These are phyloP conservation scores for Heteropelma amictum DNA, from an alignment of 2,888 invertebrate species.

Conservation along the genomic window DNA sequence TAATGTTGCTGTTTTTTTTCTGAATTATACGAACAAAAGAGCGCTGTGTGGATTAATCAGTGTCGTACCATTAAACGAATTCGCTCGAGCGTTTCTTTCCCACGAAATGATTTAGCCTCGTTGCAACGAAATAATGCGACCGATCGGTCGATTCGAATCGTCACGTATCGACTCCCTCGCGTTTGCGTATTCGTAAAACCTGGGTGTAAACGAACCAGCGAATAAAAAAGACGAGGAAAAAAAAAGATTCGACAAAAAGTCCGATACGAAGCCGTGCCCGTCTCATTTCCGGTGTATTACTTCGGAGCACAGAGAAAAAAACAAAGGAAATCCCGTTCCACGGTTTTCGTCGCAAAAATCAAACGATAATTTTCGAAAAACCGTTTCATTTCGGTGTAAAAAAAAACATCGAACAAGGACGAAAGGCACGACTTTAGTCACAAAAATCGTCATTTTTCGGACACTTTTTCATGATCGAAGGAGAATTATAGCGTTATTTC, in stretches of 20 bases:
- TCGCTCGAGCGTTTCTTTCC: conserved; percentile 52
- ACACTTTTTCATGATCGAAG: no score
- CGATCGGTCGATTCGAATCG: conserved; percentile 21
- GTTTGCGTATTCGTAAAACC: not conserved
- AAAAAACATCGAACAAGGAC: no score
- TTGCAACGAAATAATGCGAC: conserved; percentile 36
- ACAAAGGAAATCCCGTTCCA: conserved; percentile 12
- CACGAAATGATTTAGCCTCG: conserved; percentile 53
- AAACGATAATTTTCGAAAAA: no score
- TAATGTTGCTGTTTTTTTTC: conserved; percentile 1
- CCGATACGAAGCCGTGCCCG: conserved; percentile 51
- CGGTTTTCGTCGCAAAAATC: conserved; percentile 3
- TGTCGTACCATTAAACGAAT: conserved; percentile 39
- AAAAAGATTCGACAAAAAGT: conserved; percentile 21
- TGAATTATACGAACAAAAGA: not conserved
- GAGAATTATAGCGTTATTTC: not conserved
- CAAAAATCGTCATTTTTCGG: no score
- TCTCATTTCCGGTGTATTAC: conserved; percentile 54
- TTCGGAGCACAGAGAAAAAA: no score
- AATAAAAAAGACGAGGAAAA: not conserved
- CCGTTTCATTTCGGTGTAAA: no score
- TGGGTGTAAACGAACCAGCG: not conserved
- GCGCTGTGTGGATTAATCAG: conserved; percentile 24
- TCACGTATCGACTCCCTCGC: not conserved
- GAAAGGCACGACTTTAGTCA: no score